These are phyloP conservation scores for Ptilonorhynchus violaceus DNA, from an alignment of 2,113 vertebrate species.

Conservation along the genomic window DNA sequence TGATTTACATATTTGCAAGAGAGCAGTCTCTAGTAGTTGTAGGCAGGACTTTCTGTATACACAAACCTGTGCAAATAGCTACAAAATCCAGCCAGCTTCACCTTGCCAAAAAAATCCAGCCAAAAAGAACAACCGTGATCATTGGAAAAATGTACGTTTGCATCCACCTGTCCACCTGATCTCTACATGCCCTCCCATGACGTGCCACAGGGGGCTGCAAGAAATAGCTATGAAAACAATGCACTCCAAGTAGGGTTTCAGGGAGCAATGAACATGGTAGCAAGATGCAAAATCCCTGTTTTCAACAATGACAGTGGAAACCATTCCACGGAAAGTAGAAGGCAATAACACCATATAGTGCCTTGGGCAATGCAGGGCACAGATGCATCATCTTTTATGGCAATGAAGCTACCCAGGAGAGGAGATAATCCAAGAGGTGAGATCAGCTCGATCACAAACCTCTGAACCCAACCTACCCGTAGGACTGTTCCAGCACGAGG, in stretches of 20 bases:
- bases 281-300: not conserved
- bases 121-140: not conserved
- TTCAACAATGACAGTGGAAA: not conserved
- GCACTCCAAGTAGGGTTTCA: not conserved
- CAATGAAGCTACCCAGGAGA: not conserved
- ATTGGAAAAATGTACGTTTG: not conserved
- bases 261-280: not conserved
- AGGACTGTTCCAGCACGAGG: slow-evolving; percentile 77
- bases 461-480: slow-evolving; percentile 67
- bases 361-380: not conserved
- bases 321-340: not conserved
- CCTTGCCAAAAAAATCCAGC: not conserved
- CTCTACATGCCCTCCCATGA: not conserved
- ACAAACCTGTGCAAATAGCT: not conserved
- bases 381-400: not conserved
- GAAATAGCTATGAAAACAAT: not conserved
- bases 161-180: not conserved
- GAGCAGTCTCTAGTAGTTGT: not conserved
- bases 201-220: not conserved
- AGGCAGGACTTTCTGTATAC: not conserved
- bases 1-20: not conserved
- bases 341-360: not conserved
- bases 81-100: not conserved
- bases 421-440: not conserved
- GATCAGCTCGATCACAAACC: not conserved